phyloP scores from a whole-genome alignment of 2,797 vertebrate genomes.

The Phyllotis vaccarum region DNA sequence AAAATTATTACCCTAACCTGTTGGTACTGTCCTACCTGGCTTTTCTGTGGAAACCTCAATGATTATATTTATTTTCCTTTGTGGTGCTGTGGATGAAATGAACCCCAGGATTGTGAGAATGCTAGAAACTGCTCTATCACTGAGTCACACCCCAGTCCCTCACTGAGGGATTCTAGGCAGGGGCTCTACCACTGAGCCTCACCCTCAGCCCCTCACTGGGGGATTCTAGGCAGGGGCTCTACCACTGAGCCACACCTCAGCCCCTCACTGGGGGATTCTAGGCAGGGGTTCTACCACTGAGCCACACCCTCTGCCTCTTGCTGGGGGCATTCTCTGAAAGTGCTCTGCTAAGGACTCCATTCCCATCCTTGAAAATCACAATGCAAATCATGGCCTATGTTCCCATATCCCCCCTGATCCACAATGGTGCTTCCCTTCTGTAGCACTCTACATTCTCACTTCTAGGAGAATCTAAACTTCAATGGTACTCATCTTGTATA shows the following conservation, averaged over 20 bases:
- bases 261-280: no score
- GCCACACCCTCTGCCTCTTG: rapidly evolving
- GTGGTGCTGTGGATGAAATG: not conserved
- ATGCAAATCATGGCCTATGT: not conserved
- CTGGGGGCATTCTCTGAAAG: not conserved
- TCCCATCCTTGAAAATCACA: not conserved
- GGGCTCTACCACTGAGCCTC: not conserved
- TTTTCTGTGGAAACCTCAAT: not conserved
- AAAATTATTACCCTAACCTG: not conserved
- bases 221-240: no score
- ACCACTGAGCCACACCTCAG: no score
- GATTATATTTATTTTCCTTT: not conserved
- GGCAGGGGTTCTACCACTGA: not conserved
- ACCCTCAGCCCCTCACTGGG: no score
- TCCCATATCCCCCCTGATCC: not conserved
- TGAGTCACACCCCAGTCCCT: no score
- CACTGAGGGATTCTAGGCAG: no score
- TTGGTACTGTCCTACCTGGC: not conserved
- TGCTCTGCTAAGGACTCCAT: not conserved
- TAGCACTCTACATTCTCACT: not conserved
- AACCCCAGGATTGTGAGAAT: not conserved
- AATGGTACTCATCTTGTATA: not conserved
- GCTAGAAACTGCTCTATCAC: not conserved
- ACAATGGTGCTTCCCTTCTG: not conserved
- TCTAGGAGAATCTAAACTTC: not conserved